phyloP scores from a whole-genome alignment of 2,797 vertebrate species.

The Taenioides sp. region DNA sequence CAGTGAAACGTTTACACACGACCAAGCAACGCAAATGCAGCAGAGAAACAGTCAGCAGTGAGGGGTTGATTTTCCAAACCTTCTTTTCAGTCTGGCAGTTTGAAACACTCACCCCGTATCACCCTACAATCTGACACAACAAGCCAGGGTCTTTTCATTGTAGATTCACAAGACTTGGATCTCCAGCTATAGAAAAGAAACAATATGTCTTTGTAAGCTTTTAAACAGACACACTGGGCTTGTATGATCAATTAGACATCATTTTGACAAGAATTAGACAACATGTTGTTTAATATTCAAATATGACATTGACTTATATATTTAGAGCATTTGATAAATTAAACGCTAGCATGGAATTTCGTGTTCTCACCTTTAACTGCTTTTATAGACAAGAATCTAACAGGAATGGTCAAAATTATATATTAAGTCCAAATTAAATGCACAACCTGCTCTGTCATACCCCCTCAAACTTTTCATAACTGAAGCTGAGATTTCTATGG shows the following conservation, averaged over 20 bases:
- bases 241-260: background rate
- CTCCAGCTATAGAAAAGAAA: slow-evolving; percentile 1
- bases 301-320: background rate
- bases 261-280: background rate
- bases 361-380: slow-evolving; percentile 42
- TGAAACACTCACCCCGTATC: slow-evolving; percentile 35
- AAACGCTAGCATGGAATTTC: slow-evolving; percentile 45
- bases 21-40: slow-evolving; percentile 44
- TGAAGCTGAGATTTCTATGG: slow-evolving; percentile 27
- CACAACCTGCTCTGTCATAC: slow-evolving; percentile 47
- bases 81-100: slow-evolving; percentile 37
- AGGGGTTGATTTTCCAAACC: slow-evolving; percentile 45
- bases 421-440: slow-evolving; percentile 56
- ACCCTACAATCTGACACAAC: slow-evolving; percentile 32
- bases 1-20: slow-evolving; percentile 48
- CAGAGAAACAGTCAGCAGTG: slow-evolving; percentile 50
- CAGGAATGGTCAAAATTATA: slow-evolving; percentile 24
- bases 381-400: slow-evolving; percentile 49
- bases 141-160: slow-evolving; percentile 32
- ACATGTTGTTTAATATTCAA: background rate
- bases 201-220: background rate
- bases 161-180: slow-evolving; percentile 15
- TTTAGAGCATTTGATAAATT: slow-evolving; percentile 19
- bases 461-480: slow-evolving; percentile 38
- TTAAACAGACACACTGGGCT: background rate